Conservation (phyloP, 2,888 invertebrate genomes). For the Caenorhabditis zanzibari region DNA sequence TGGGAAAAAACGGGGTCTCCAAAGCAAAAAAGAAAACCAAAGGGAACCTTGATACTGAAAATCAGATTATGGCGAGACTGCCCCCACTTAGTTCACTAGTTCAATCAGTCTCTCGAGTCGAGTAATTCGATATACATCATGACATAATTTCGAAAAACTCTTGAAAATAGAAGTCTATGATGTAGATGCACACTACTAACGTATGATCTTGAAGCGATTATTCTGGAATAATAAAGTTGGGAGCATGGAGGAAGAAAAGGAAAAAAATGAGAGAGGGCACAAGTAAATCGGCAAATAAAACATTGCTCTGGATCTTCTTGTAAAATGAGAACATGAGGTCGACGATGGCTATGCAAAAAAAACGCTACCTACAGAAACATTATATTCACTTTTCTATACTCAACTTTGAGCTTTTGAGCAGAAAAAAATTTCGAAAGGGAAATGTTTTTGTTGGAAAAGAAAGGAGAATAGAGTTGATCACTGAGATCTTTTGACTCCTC, state of each 20-base stretch:
- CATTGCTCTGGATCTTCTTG: slow-evolving; percentile 36
- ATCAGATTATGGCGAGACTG: slow-evolving; percentile 9
- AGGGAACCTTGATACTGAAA: slow-evolving; percentile 1
- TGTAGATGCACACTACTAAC: slow-evolving; percentile 18
- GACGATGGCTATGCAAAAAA: slow-evolving; percentile 26
- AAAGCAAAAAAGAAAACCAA: neutral
- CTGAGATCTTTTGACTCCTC: too few species aligned
- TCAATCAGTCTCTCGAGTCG: neutral
- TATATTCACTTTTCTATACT: slow-evolving; percentile 12
- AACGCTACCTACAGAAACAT: slow-evolving; percentile 27
- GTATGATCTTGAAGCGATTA: slow-evolving; percentile 33
- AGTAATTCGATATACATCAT: slow-evolving; percentile 46
- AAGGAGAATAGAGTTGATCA: neutral
- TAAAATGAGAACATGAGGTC: slow-evolving; percentile 40
- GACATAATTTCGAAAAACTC: slow-evolving; percentile 36
- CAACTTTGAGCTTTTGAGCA: neutral
- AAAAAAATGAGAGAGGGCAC: neutral
- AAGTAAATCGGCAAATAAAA: slow-evolving; percentile 42
- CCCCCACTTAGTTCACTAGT: slow-evolving; percentile 1
- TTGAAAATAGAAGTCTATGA: slow-evolving; percentile 36
- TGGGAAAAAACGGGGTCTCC: neutral
- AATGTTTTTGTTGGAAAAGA: neutral
- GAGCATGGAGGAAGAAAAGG: neutral
- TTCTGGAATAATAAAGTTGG: slow-evolving; percentile 40
- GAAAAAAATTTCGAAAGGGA: neutral